Evolutionary conservation across 92 coral and sea anemone species (phyloP).

Genomic region (Phymanthus crucifer): DNA sequence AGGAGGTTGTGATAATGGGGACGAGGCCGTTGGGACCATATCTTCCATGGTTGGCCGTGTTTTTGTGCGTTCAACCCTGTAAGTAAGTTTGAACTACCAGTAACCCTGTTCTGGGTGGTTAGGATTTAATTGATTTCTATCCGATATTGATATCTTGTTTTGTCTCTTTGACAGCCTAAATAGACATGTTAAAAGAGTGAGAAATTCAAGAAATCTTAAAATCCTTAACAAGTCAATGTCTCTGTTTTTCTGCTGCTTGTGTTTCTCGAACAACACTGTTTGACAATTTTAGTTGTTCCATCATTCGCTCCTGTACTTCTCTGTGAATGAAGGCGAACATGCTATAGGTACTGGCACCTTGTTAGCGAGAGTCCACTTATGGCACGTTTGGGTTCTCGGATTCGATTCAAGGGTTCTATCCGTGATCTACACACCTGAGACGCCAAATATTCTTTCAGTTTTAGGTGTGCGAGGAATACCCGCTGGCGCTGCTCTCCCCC

Average conservation of each 20-base stretch:
- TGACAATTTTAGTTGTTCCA: too few relatives aligned
- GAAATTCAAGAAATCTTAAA: neutral
- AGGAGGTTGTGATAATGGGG: neutral
- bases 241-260: too few relatives aligned
- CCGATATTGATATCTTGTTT: neutral
- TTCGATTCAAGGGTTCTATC: too few relatives aligned
- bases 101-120: neutral
- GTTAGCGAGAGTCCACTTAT: too few relatives aligned
- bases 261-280: too few relatives aligned
- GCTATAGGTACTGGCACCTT: too few relatives aligned
- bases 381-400: too few relatives aligned
- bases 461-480: slow-evolving; percentile 11
- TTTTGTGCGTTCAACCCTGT: neutral
- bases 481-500: slow-evolving; percentile 34
- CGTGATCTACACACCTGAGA: neutral
- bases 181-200: neutral
- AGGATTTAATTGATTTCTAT: neutral
- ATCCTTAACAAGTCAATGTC: too few relatives aligned
- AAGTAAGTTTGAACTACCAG: neutral
- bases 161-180: neutral
- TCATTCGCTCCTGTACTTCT: too few relatives aligned
- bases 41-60: neutral
- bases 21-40: neutral
- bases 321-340: too few relatives aligned
- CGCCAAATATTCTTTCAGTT: neutral